phyloP scores from a whole-genome alignment of 2,888 invertebrate species.

The Melolontha melolontha region DNA sequence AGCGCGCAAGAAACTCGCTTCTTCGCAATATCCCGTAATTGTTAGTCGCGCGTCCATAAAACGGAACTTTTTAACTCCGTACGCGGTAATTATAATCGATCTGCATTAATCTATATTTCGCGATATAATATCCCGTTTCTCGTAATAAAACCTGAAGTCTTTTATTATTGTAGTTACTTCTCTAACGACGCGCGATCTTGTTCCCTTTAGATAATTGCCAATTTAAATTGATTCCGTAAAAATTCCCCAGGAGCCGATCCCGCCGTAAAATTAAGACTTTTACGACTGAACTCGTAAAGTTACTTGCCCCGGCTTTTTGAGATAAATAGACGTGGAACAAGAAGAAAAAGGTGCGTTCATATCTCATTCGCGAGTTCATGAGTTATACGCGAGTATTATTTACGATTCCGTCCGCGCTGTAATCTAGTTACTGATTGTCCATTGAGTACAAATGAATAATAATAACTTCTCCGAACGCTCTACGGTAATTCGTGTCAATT shows the following conservation, averaged over 20 bases:
- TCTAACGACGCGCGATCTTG: slow-evolving; percentile 21
- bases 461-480: neutral
- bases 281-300: slow-evolving; percentile 37
- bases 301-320: slow-evolving; percentile 6
- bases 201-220: slow-evolving; percentile 39
- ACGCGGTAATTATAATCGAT: slow-evolving; percentile 23
- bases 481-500: too few relatives aligned
- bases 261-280: slow-evolving; percentile 38
- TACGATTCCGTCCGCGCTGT: neutral
- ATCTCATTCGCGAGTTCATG: slow-evolving; percentile 6
- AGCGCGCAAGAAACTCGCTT: too few relatives aligned
- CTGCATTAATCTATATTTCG: slow-evolving; percentile 32
- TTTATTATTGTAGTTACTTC: slow-evolving; percentile 32
- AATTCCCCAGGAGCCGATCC: slow-evolving; percentile 33
- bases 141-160: slow-evolving; percentile 31
- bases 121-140: slow-evolving; percentile 34
- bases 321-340: neutral
- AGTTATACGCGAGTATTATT: slow-evolving; percentile 3
- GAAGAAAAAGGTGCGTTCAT: neutral
- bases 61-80: too few relatives aligned
- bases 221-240: slow-evolving; percentile 41
- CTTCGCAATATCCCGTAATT: neutral
- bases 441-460: neutral
- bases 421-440: slow-evolving; percentile 1
- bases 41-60: neutral